Conservation (phyloP, 2,113 vertebrate genomes). For the Gymnogyps californianus region DNA sequence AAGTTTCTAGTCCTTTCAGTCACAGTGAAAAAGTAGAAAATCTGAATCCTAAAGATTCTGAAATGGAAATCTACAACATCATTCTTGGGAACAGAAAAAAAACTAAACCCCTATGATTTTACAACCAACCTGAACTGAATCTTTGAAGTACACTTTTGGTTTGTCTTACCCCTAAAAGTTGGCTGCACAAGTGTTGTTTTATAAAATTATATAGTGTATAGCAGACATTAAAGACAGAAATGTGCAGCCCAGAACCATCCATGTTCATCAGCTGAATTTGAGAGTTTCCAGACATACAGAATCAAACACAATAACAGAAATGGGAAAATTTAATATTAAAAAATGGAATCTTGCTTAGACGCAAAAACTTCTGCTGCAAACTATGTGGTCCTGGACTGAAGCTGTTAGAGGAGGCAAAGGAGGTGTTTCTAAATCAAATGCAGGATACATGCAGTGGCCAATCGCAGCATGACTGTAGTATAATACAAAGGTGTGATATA, state of each 20-base stretch:
- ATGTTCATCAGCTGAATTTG: neutral
- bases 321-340: neutral
- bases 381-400: neutral
- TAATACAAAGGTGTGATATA: neutral
- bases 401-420: neutral
- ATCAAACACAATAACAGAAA: neutral
- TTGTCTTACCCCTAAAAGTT: neutral
- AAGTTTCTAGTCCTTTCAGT: neutral
- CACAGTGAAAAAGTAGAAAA: neutral
- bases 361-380: neutral
- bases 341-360: neutral
- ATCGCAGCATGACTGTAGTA: neutral
- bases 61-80: neutral
- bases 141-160: neutral
- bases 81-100: neutral
- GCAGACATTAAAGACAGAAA: neutral
- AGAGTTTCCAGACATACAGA: neutral
- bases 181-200: neutral
- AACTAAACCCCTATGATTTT: neutral
- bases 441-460: neutral
- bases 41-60: neutral
- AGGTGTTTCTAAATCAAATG: neutral
- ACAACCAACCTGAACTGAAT: neutral
- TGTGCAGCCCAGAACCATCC: neutral
- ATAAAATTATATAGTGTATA: neutral